Conservation (phyloP, 2,888 invertebrate genomes). For the Athetis lepigone region DNA sequence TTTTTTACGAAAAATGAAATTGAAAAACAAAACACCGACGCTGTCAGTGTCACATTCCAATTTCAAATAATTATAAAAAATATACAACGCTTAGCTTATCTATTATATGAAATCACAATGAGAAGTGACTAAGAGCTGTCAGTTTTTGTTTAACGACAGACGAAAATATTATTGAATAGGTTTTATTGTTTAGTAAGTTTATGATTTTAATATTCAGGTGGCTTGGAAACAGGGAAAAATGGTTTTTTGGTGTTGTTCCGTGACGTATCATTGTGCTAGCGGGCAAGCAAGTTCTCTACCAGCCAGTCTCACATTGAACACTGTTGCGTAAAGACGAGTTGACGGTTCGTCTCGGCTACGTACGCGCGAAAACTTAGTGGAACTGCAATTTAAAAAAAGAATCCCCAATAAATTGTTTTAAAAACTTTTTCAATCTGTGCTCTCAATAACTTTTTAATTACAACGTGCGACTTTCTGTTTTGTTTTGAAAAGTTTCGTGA, state of each 20-base stretch:
- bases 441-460: conserved; percentile 40
- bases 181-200: background rate
- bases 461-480: conserved; percentile 41
- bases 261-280: conserved; percentile 50
- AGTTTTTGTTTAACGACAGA: background rate
- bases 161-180: background rate
- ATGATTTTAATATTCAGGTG: background rate
- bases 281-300: conserved; percentile 33
- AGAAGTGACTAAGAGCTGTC: background rate
- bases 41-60: background rate
- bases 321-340: conserved; percentile 65
- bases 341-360: conserved; percentile 48
- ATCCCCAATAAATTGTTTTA: conserved; percentile 8
- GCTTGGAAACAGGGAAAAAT: conserved; percentile 15
- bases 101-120: background rate
- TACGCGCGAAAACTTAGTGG: conserved; percentile 62
- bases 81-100: background rate
- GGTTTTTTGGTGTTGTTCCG: conserved; percentile 26
- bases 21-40: background rate
- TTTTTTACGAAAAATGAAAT: background rate
- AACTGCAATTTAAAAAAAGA: conserved; percentile 16
- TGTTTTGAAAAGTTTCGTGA: conserved; percentile 54
- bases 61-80: background rate
- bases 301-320: conserved; percentile 67
- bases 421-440: conserved; percentile 39